Conservation (phyloP, 2,888 invertebrate species). For the Tetheella fluctuosa region DNA sequence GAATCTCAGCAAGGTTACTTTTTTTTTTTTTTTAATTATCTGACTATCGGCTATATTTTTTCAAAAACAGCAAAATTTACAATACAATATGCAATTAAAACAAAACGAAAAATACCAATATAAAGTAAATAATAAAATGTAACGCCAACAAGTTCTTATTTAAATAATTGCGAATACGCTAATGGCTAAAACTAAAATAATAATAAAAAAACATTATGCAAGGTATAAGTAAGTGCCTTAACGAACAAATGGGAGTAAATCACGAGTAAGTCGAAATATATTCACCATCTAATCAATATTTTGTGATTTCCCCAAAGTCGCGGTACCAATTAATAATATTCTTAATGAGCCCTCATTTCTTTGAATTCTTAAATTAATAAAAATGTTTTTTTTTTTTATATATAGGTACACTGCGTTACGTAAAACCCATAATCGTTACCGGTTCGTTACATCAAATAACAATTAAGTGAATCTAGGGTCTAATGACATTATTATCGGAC, state of each 20-base stretch:
- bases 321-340: neutral
- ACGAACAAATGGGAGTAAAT: neutral
- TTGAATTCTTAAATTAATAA: neutral
- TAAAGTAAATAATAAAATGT: too few relatives aligned
- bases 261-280: neutral
- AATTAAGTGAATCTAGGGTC: neutral
- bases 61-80: too few relatives aligned
- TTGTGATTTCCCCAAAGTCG: conserved; percentile 1
- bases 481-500: neutral
- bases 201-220: too few relatives aligned
- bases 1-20: too few relatives aligned
- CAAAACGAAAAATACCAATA: too few relatives aligned
- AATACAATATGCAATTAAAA: too few relatives aligned
- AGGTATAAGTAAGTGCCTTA: neutral
- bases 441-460: neutral
- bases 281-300: neutral
- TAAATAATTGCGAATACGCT: too few relatives aligned
- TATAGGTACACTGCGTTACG: neutral
- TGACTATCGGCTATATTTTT: too few relatives aligned
- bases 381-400: neutral
- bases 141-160: too few relatives aligned
- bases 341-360: conserved; percentile 1
- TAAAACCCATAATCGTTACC: conserved; percentile 7
- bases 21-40: too few relatives aligned
- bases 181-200: too few relatives aligned